These are phyloP conservation scores for Andrena haemorrhoa DNA, from an alignment of 2,888 invertebrate genomes.

Conservation along the genomic window DNA sequence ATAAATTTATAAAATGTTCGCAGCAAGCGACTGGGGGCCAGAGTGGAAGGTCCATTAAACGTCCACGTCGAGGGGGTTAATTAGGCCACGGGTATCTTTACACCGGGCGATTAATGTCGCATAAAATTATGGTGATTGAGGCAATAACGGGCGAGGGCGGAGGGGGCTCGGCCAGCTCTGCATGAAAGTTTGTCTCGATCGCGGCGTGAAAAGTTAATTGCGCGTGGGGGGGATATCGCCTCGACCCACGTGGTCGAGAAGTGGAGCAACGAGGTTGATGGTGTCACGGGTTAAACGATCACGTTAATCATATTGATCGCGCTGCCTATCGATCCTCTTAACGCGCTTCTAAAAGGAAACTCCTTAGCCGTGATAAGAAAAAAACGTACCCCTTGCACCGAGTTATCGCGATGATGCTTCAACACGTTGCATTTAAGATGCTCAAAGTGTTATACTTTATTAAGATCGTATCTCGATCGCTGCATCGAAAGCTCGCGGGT, in stretches of 20 bases:
- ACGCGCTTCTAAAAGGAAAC: neutral
- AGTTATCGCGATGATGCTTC: neutral
- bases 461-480: neutral
- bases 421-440: neutral
- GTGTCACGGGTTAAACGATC: slow-evolving; percentile 28
- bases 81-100: slow-evolving; percentile 12
- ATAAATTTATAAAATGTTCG: too few species aligned
- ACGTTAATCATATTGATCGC: neutral
- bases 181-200: slow-evolving; percentile 8
- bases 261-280: slow-evolving; percentile 1
- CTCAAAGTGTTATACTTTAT: neutral
- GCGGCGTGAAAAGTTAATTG: slow-evolving; percentile 34
- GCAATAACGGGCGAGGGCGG: slow-evolving; percentile 13
- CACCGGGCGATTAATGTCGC: slow-evolving; percentile 14
- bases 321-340: slow-evolving; percentile 24
- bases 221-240: slow-evolving; percentile 30
- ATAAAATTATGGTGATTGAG: slow-evolving; percentile 26
- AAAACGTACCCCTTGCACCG: neutral
- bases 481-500: neutral
- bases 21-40: neutral
- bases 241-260: slow-evolving; percentile 6
- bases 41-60: slow-evolving; percentile 20
- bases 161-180: neutral
- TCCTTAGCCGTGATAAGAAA: too few species aligned
- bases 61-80: slow-evolving; percentile 15